Base-by-base conservation (phyloP, 2,888 invertebrate species). In the Glyphotaelius pellucidus region DNA sequence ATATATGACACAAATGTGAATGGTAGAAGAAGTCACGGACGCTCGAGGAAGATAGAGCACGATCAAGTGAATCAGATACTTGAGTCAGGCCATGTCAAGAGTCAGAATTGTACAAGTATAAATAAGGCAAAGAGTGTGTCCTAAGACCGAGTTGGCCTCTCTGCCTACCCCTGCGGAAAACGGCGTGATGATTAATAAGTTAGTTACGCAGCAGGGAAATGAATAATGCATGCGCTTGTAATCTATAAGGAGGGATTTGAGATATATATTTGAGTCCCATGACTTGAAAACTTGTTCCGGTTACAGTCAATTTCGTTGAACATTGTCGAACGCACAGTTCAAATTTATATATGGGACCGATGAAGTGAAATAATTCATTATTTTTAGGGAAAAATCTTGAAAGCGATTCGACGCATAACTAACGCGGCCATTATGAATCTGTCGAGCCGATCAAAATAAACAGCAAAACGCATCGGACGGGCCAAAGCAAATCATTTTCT, bases 371-470 rank as follows among this genome's bases (percentile, higher is more conserved):
- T 67, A 67, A n/a, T n/a, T 7, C 31, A 81, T 81, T 32, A 81
- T 81, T 31, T 12, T 80, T 30, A 80, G 80, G 30, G 31, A 47
- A 3, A 47, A 47, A 47, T 47, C 47, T 85, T 85, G 15, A 25
- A 88, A 47, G 42, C 35, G 85, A 90, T 52, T 86, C 42, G 85
- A 25, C 35, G 86, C 42, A 38, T 86, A 86, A 80, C 42, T 86
- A 79, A 80, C 32, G 9, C 79, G 14, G 25, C 83, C 79, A 89
- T 91, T 91, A 85, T 89, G 84, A 38, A 79, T n/a, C 14, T 85
- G 89, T 91, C 91, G 83, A 90, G 90, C n/a, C n/a, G 79, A 92
- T 92, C 92, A 92, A 92, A 92, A 92, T 92, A 92, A 92, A 92
- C 87, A 84, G 91, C 87, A 79, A 81, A 91, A 88, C 90, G 90